Base-by-base conservation (phyloP, 2,797 vertebrate species). In the Neostethus bicornis region DNA sequence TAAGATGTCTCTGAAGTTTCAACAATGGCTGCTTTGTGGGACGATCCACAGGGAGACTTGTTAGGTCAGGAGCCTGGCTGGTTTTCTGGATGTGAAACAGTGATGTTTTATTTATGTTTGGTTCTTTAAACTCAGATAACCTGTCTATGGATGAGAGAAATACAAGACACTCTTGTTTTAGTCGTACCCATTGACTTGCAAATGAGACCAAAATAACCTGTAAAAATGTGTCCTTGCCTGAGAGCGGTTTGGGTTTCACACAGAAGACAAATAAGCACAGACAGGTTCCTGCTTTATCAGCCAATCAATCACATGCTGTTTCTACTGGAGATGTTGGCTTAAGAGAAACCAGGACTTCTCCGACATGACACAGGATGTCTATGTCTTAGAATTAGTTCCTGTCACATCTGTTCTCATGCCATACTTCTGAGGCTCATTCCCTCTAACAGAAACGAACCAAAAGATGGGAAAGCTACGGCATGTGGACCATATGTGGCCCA, bases 171-270 rank as follows among this genome's bases (percentile, higher is more conserved):
- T 74, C 71, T 84, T 83, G 79, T 87, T 85, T 73, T 70, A 54
- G 52, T 83, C 37, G 2, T 58, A 55, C 76, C 77, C 76, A 84
- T 88, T 89, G 84, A 90, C 84, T 87, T 89, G 85, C 82, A 88
- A 90, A 90, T 88, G 74, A 89, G 76, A 83, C 84, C 60, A 65
- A 78, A 87, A 83, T 81, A 88, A 84, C 79, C 70, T 62, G 61
- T 67, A 82, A 85, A 87, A 87, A 88, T 80, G 80, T 82, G 75
- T 53, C 81, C 80, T 83, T 82, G 83, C 81, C 82, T 65, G 66
- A 83, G 73, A 71, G 49, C 43, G 50, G 69, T 66, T 79, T 82
- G 63, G 55, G 62, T 87, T 86, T 88, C 86, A 73, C 43, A 2
- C 47, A 58, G 73, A 71, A 84, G 81, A 83, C 78, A n/a, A 62